Conservation (phyloP, 1,140 invertebrate species). For the Elymnias hypermnestra region DNA sequence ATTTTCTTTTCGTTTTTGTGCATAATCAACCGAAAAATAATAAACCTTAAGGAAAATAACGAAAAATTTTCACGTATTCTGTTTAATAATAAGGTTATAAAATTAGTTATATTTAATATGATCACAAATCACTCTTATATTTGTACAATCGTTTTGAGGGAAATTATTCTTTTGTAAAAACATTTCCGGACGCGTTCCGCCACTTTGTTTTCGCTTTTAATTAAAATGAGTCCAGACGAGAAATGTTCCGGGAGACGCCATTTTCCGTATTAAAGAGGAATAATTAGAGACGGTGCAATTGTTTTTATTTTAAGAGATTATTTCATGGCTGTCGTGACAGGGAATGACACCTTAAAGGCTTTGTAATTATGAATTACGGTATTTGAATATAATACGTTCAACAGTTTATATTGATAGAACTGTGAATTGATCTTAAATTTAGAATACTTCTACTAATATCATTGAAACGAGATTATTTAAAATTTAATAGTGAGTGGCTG, state of each 20-base stretch:
- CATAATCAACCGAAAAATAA: no score
- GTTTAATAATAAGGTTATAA: no score
- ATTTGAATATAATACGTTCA: no score
- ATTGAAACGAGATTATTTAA: no score
- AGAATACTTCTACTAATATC: no score
- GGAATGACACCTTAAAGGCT: slow-evolving; percentile 12
- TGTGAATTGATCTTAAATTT: no score
- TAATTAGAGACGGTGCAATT: slow-evolving; percentile 34
- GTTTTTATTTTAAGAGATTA: slow-evolving; percentile 15
- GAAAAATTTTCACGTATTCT: no score
- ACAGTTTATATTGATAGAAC: no score
- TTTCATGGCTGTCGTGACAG: slow-evolving; percentile 24
- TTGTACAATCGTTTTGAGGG: slow-evolving; percentile 26
- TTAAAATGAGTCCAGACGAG: slow-evolving; percentile 59
- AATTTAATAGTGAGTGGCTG: no score
- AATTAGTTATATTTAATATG: slow-evolving; percentile 8
- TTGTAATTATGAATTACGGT: not conserved
- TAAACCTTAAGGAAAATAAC: no score
- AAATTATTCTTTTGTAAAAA: slow-evolving; percentile 57
- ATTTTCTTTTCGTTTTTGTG: no score
- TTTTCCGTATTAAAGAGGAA: slow-evolving; percentile 37
- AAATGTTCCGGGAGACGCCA: slow-evolving; percentile 30
- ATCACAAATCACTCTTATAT: slow-evolving; percentile 22
- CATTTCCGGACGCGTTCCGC: slow-evolving; percentile 35
- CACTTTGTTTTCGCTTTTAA: slow-evolving; percentile 62